Conservation (phyloP, 1,140 invertebrate species). For the Drosophila santomea region DNA sequence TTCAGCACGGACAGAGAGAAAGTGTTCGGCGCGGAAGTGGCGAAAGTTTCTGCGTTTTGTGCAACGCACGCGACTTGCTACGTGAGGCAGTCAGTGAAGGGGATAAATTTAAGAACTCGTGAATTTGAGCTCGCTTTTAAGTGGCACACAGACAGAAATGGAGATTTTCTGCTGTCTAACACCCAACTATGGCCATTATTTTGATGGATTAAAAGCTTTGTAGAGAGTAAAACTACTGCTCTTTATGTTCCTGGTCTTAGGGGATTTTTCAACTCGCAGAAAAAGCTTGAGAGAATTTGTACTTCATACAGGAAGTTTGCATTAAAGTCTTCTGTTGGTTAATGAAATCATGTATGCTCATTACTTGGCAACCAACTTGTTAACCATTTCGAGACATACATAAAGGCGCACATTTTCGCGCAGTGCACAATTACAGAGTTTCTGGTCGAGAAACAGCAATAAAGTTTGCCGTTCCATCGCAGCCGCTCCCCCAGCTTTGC, state of each 20-base stretch:
- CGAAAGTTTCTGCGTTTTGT: slow-evolving; percentile 56
- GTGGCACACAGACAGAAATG: background rate
- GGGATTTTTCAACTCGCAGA: background rate
- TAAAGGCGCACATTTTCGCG: background rate
- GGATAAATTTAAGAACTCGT: slow-evolving; percentile 49
- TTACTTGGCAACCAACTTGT: no score
- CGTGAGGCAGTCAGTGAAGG: background rate
- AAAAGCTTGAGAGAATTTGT: background rate
- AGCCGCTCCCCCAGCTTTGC: background rate
- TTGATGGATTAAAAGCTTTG: background rate
- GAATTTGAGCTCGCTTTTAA: slow-evolving; percentile 29
- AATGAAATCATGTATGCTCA: no score
- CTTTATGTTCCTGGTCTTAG: background rate
- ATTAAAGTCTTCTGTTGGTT: no score
- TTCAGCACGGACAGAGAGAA: slow-evolving; percentile 52
- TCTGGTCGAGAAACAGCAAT: slow-evolving; percentile 8
- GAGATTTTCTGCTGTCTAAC: no score
- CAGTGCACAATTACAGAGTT: slow-evolving; percentile 21
- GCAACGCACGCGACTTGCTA: slow-evolving; percentile 30
- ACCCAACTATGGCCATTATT: background rate
- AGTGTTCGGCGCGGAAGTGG: slow-evolving; percentile 47
- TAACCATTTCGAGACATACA: background rate
- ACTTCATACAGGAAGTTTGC: no score
- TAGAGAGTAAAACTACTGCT: background rate
- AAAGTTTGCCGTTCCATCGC: slow-evolving; percentile 21